phyloP scores from a whole-genome alignment of 2,888 invertebrate species.

The Choristoneura rosaceana region DNA sequence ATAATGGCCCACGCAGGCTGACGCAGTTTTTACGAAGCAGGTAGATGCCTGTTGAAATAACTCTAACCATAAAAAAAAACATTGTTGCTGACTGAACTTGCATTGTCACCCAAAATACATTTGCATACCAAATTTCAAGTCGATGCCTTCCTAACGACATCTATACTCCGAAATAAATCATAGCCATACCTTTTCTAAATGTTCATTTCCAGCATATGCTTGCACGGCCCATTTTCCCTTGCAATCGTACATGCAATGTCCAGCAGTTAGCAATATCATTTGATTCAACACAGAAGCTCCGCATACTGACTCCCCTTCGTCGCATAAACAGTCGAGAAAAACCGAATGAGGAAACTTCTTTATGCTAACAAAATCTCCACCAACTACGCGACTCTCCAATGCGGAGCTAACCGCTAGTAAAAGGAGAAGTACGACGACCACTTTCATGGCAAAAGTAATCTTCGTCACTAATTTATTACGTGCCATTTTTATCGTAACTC shows the following conservation, averaged over 20 bases:
- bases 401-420: neutral
- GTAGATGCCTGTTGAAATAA: too few species aligned
- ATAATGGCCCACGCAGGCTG: too few species aligned
- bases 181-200: constrained; percentile 27
- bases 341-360: constrained; percentile 28
- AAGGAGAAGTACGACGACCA: neutral
- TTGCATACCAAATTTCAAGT: too few species aligned
- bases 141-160: too few species aligned
- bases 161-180: too few species aligned
- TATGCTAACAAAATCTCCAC: constrained; percentile 15
- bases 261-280: constrained; percentile 37
- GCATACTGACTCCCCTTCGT: constrained; percentile 15
- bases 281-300: constrained; percentile 40
- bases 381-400: constrained; percentile 16
- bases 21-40: too few species aligned
- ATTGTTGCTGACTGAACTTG: too few species aligned
- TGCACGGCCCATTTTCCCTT: neutral
- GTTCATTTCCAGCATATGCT: constrained; percentile 26
- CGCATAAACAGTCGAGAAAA: neutral
- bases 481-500: neutral
- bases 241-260: constrained; percentile 36
- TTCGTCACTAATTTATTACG: neutral
- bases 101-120: too few species aligned
- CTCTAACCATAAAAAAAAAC: too few species aligned
- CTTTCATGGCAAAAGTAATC: neutral